Evolutionary conservation across 2,113 vertebrate genomes (phyloP).

Genomic region (Helogale parvula): DNA sequence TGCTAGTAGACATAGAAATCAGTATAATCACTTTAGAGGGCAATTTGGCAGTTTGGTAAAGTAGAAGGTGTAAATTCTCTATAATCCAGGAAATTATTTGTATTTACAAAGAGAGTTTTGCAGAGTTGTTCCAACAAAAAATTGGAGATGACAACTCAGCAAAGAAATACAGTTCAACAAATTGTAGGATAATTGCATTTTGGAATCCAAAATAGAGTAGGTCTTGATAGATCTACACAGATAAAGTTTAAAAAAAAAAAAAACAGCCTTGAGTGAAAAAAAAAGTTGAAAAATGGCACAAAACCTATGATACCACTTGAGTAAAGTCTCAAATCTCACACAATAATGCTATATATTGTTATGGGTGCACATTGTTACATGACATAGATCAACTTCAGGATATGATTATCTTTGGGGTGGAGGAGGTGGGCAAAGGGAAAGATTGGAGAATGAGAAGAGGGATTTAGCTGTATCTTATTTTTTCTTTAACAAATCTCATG

Average conservation of each 20-base stretch:
- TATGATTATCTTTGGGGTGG: neutral
- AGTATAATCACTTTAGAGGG: neutral
- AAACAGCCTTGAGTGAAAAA: neutral
- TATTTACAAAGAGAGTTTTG: neutral
- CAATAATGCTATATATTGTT: neutral
- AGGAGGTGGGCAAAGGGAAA: neutral
- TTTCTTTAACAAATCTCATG: neutral
- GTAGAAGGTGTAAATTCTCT: neutral
- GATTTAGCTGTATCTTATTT: neutral
- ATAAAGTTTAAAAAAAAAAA: neutral
- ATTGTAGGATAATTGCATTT: constrained; percentile 8
- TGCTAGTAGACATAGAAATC: neutral
- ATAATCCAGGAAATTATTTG: neutral
- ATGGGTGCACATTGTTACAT: neutral
- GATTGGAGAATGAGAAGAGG: neutral
- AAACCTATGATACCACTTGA: neutral
- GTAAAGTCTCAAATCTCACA: constrained; percentile 10
- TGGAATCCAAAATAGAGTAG: constrained; percentile 9
- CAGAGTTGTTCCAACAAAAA: neutral
- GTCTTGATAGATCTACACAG: neutral
- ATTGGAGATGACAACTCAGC: neutral
- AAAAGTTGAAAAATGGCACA: neutral
- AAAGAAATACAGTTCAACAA: neutral
- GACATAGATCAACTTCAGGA: neutral
- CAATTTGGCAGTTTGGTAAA: neutral